phyloP scores from a whole-genome alignment of 2,113 vertebrate genomes.

The Cyanoliseus patagonus region DNA sequence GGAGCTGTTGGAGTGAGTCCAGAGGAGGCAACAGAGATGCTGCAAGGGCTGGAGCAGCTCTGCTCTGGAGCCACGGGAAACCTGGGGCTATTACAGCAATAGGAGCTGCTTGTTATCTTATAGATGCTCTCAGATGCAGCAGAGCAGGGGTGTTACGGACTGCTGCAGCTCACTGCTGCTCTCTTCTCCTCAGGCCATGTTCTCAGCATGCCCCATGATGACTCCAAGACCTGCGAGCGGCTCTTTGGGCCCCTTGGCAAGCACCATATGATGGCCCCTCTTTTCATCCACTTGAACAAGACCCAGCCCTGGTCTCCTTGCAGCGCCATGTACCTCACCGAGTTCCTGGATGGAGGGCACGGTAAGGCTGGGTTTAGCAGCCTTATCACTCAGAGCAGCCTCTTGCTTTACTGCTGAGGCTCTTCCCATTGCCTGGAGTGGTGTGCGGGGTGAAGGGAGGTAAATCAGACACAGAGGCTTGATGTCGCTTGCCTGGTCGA shows the following conservation, averaged over 20 bases:
- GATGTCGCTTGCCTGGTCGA: background rate
- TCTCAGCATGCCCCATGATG: slow-evolving; percentile 95
- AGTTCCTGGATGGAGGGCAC: slow-evolving; percentile 93
- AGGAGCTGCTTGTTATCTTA: background rate
- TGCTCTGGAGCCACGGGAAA: background rate
- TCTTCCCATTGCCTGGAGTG: background rate
- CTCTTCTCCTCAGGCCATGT: slow-evolving; percentile 84
- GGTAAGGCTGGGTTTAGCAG: slow-evolving; percentile 67
- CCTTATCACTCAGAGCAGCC: fast-evolving
- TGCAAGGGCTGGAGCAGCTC: background rate
- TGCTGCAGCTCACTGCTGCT: background rate
- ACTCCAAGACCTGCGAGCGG: slow-evolving; percentile 89
- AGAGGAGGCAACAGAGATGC: background rate
- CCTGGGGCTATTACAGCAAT: background rate
- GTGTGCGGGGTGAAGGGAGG: background rate
- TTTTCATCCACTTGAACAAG: slow-evolving; percentile 88
- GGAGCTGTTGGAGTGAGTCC: background rate
- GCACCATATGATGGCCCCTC: slow-evolving; percentile 90
- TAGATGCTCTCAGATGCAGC: background rate
- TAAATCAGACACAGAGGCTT: background rate
- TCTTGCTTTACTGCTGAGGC: background rate
- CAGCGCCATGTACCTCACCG: slow-evolving; percentile 91
- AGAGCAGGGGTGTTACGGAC: background rate
- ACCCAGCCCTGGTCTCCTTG: slow-evolving; percentile 93
- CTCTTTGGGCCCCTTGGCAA: slow-evolving; percentile 85